Evolutionary conservation across 2,888 invertebrate genomes (phyloP).

Genomic region (Cantharis nigra): DNA sequence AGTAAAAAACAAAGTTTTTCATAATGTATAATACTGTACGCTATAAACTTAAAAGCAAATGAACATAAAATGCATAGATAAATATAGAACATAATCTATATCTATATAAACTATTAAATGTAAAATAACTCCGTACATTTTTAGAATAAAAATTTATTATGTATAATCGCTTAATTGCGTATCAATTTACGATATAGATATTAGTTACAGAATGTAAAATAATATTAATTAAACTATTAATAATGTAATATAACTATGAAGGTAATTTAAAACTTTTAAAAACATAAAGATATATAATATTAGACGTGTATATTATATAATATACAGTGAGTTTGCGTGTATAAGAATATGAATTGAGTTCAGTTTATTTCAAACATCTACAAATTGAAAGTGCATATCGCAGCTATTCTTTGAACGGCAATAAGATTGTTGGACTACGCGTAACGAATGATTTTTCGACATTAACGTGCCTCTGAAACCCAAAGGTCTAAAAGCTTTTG

Average conservation of each 20-base stretch:
- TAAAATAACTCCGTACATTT: background rate
- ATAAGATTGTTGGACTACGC: slow-evolving; percentile 10
- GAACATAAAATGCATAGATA: background rate
- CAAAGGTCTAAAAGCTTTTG: slow-evolving; percentile 36
- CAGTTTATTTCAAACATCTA: background rate
- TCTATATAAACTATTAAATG: background rate
- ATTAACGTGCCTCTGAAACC: slow-evolving; percentile 25
- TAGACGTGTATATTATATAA: no score
- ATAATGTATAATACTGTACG: background rate
- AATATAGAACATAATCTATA: background rate
- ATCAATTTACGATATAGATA: background rate
- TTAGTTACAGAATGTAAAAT: background rate
- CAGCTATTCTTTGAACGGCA: background rate
- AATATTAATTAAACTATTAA: background rate
- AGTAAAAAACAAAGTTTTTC: no score
- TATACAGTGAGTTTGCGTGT: background rate
- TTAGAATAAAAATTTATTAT: background rate
- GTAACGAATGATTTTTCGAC: slow-evolving; percentile 29
- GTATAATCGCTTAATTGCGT: background rate
- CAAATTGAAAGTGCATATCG: background rate
- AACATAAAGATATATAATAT: no score
- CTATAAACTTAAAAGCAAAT: background rate
- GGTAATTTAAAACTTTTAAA: background rate
- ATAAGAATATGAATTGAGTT: background rate
- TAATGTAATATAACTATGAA: background rate